Base-by-base conservation (phyloP, 1,140 invertebrate species). In the Drosophila rhopaloa region DNA sequence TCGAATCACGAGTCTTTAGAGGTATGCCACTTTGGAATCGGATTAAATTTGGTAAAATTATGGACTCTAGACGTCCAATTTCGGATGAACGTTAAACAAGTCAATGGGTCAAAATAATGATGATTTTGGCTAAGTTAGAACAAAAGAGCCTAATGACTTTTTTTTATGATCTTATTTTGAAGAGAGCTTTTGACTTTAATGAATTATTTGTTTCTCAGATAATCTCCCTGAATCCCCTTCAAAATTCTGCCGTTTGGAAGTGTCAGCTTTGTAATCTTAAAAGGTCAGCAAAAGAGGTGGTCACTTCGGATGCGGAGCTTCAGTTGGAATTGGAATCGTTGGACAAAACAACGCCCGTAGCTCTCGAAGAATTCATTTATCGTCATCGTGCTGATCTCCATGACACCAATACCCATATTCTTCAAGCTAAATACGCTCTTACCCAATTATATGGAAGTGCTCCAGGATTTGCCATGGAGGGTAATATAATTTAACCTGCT, bases 381-480 rank as follows among this genome's bases (percentile, higher is more conserved):
- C 95, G 94, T 60, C 94, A 95, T 68, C 93, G 93, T 41, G 90
- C 93, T 37, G 88, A 94, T 7, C 82, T 96, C 32, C 95, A 95
- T 91, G 93, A 94, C 9, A 94, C 93, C 37, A 96, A 96, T 73
- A 94, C 94, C 75, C 94, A 95, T 68, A 90, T 95, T 2, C 91
- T 95, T n/a, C 94, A 95, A 81, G 94, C 95, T 3, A 96, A 96
- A 89, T 94, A 95, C 71, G 94, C 94, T 0, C 91, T 96, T 16
- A 93, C 94, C 19, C 95, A 96, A 83, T 92, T 96, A 65, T 95
- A 96, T 91, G 95, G 94, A 27, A 94, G 93, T 86, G 91, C 93
- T 13, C 92, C 93, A 61, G 94, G 94, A 48, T 95, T 93, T 67
- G 79, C 80, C 0, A 91, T 94, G 57, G 84, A 93, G 77, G 94